Base-by-base conservation (phyloP, 2,888 invertebrate genomes). In the Microplitis manilae region DNA sequence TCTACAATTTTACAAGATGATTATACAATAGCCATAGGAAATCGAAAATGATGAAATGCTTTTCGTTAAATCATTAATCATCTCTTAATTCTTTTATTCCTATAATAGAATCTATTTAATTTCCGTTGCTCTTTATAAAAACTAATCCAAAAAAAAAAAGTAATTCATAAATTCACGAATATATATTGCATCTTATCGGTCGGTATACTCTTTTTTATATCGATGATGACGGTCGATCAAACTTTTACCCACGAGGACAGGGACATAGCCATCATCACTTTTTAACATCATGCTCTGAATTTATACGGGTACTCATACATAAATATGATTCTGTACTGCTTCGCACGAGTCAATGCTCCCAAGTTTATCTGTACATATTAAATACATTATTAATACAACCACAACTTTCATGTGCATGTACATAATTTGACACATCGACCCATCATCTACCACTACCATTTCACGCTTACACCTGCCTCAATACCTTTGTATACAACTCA, bases 381-480 rank as follows among this genome's bases (percentile, higher is more conserved):
- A 50, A 50, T 50, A 50, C 50, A 13, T 50, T 8, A 50, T n/a
- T 20, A 65, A 72, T 60, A 61, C 30, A 39, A 41, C 30, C 4
- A 4, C 30, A 30, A 30, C 30, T 30, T 30, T 30, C 50, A 50
- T 50, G 13, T 5, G 5, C 50, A 50, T 50, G 50, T 50, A 50
- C 50, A 13, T 8, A 50, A 50, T 50, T 50, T 50, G 50, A 50
- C 50, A 50, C 50, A 50, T 13, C 50, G 50, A 50, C 50, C 50
- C 50, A 13, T 13, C 50, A 13, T 50, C 50, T 50, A 50, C 50
- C 8, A 50, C 8, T 50, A 13, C 50, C 50, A 50, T 50, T 50
- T 50, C 50, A 68, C 20, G 41, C 50, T 68, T 68, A 68, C 71
- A 71, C 71, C 71, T 71, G 71, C 71, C 71, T 61, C 50, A 50